Evolutionary conservation across 1,140 invertebrate genomes (phyloP), one percentile per base, ranked within the genome.

Genomic region (Ylistrum balloti): DNA sequence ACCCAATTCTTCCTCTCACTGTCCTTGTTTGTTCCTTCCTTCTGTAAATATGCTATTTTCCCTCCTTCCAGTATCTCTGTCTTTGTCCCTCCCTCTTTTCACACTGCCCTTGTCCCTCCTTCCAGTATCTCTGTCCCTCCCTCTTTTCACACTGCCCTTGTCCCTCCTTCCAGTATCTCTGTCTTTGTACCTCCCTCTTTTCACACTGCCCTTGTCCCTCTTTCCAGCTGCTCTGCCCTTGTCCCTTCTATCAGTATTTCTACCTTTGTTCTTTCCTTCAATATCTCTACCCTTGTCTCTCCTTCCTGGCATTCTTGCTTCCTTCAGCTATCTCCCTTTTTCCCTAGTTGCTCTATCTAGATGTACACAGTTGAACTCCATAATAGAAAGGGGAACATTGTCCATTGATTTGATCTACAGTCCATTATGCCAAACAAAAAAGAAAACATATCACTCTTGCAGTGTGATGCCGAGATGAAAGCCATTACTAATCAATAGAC

Each of bases 371-470:
- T 38, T 13, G 5, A 38, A 38, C 13, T 38, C 56, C n/a, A n/a
- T n/a, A n/a, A n/a, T n/a, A n/a, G n/a, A n/a, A n/a, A n/a, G n/a
- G n/a, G n/a, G n/a, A n/a, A n/a, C n/a, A n/a, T n/a, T n/a, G n/a
- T 74, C 28, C 56, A 74, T n/a, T 7, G 56, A 74, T 74, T n/a
- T 74, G 56, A 28, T 74, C 56, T 74, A 5, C n/a, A 17, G 56
- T 74, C 56, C n/a, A 74, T 74, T 74, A 28, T 11, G 22, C 56
- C 56, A 74, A n/a, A 74, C 56, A 74, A 74, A 74, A 74, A 48
- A n/a, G n/a, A n/a, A 20, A 74, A 74, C 56, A 74, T n/a, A 74
- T 74, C 56, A 74, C 5, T 74, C 22, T 74, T 74, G 5, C n/a
- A 11, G 28, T 74, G 56, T 17, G n/a, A n/a, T n/a, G n/a, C 56